These are phyloP conservation scores for Lasioglossum morio DNA, from an alignment of 2,888 invertebrate genomes.

Conservation along the genomic window DNA sequence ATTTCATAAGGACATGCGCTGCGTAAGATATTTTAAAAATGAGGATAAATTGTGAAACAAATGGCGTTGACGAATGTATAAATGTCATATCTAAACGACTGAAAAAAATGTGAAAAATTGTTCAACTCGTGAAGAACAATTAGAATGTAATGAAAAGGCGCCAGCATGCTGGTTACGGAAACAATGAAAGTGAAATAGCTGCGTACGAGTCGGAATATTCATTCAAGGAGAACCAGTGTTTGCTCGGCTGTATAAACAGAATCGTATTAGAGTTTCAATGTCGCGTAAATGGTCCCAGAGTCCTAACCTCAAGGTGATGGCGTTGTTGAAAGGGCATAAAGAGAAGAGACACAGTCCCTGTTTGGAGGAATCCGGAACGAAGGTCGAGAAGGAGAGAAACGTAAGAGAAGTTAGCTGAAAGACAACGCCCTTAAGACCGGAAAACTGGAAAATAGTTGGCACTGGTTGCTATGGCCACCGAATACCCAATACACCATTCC, in stretches of 20 bases:
- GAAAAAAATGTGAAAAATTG: background rate
- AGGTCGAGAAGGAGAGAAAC: conserved; percentile 32
- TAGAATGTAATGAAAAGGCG: background rate
- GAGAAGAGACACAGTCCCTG: conserved; percentile 46
- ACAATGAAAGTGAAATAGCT: background rate
- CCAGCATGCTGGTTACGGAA: background rate
- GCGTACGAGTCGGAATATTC: conserved; percentile 7
- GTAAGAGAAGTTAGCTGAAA: conserved; percentile 34
- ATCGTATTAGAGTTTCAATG: conserved; percentile 31
- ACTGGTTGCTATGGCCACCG: conserved; percentile 73
- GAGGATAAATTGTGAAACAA: background rate
- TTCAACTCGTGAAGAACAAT: background rate
- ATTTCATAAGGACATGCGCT: background rate
- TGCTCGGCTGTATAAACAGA: conserved; percentile 17
- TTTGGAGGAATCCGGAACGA: conserved; percentile 37
- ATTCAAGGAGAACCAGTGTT: conserved; percentile 9
- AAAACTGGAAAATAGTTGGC: conserved; percentile 74
- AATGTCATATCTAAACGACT: background rate
- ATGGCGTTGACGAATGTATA: background rate
- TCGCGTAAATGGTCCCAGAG: conserved; percentile 30
- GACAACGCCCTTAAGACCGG: conserved; percentile 40
- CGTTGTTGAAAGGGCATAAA: conserved; percentile 45
- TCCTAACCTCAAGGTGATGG: conserved; percentile 19
- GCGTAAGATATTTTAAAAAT: background rate
- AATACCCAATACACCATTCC: conserved; percentile 59